These are phyloP conservation scores for Cherax destructor DNA, from an alignment of 1,140 invertebrate genomes.

Conservation along the genomic window DNA sequence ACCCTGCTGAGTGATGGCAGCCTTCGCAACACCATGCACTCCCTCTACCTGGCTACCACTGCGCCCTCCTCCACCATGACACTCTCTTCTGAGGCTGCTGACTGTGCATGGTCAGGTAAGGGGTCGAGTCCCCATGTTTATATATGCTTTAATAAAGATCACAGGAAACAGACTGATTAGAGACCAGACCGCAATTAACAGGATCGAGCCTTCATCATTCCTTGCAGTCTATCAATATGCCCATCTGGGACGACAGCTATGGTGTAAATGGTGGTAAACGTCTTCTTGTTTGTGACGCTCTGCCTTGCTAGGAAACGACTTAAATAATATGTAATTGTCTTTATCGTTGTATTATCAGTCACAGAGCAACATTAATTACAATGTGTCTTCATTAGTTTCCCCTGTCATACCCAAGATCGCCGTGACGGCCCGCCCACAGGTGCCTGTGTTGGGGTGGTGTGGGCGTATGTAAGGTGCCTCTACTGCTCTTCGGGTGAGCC, in stretches of 20 bases:
- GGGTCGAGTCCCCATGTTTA: background rate
- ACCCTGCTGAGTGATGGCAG: background rate
- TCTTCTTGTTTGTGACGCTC: background rate
- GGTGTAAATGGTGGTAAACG: background rate
- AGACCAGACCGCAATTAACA: background rate
- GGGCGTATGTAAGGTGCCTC: background rate
- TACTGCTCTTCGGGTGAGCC: slow-evolving; percentile 16
- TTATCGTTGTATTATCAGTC: background rate
- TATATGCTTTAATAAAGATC: background rate
- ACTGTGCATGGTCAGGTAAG: background rate
- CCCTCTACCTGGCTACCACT: slow-evolving; percentile 11
- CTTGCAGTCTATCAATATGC: background rate
- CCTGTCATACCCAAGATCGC: background rate
- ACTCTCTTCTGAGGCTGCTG: background rate
- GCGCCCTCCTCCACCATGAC: background rate
- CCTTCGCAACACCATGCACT: slow-evolving; percentile 13
- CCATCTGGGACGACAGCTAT: too few relatives aligned
- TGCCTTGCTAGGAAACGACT: background rate
- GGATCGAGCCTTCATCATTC: background rate
- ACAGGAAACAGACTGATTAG: too few relatives aligned
- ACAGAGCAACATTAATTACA: background rate
- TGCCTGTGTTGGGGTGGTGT: background rate
- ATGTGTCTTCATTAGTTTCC: background rate
- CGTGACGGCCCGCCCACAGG: background rate
- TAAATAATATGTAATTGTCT: background rate